Percentiles rank a stretch among this genome's conserved stretches.
Evolutionary conservation across 2,888 invertebrate genomes (phyloP).

Genomic region (Macrophya alboannulata): DNA sequence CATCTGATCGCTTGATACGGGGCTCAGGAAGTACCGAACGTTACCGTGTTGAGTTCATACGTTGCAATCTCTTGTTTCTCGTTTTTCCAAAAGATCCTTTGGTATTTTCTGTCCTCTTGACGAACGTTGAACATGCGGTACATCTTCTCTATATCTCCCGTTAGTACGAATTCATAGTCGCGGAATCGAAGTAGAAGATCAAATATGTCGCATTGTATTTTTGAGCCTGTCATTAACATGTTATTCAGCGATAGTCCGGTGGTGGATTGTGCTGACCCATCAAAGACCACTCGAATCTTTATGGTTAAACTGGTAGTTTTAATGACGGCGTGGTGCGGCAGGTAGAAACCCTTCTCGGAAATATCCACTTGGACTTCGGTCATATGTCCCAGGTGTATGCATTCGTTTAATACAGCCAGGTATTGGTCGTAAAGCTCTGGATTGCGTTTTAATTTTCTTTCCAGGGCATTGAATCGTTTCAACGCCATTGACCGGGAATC

Average conservation of each 20-base stretch:
- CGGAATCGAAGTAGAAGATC: conserved; percentile 64
- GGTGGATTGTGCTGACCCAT: conserved; percentile 63
- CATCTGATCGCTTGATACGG: conserved; percentile 65
- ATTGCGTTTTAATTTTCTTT: conserved; percentile 52
- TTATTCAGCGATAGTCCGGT: conserved; percentile 62
- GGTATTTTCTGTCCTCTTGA: conserved; percentile 58
- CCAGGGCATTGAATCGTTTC: conserved; percentile 56
- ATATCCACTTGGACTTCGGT: background rate
- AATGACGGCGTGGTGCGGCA: conserved; percentile 63
- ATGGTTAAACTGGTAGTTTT: conserved; percentile 61
- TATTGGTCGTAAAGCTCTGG: conserved; percentile 51
- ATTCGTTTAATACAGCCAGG: conserved; percentile 55
- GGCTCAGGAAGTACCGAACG: conserved; percentile 61
- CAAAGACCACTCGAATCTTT: conserved; percentile 66
- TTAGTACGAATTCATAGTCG: conserved; percentile 63
- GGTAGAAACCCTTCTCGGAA: background rate
- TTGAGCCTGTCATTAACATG: conserved; percentile 63
- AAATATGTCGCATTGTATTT: conserved; percentile 65
- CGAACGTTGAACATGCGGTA: conserved; percentile 63
- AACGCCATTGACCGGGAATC: conserved; percentile 58
- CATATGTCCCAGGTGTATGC: conserved; percentile 58
- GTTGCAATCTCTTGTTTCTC: conserved; percentile 58
- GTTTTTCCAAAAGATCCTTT: conserved; percentile 56
- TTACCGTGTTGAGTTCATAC: conserved; percentile 60
- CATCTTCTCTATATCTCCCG: conserved; percentile 71